Conservation (phyloP, 2,888 invertebrate species). For the Penaeus monodon region DNA sequence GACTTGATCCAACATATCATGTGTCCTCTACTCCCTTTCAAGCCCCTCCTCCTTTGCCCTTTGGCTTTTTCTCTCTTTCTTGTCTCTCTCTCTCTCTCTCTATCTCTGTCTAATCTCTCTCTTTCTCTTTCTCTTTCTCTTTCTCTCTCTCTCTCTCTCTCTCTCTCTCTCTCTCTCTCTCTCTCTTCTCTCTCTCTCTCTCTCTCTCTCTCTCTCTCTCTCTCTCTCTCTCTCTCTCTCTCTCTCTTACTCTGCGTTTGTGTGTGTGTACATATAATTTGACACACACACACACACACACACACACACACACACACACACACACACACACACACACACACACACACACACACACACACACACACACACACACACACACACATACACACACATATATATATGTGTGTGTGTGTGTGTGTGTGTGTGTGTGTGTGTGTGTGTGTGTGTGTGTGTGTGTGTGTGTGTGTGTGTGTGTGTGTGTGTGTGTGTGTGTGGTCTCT, state of each 20-base stretch:
- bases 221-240: slow-evolving; percentile 13
- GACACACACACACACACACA: too few species aligned
- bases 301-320: too few species aligned
- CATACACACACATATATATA: too few species aligned
- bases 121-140: neutral
- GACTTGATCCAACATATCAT: too few species aligned
- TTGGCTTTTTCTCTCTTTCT: too few species aligned
- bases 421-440: neutral
- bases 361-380: too few species aligned
- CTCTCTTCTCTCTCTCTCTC: slow-evolving; percentile 5
- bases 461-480: neutral
- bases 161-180: neutral
- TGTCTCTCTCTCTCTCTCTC: neutral
- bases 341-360: too few species aligned
- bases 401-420: neutral
- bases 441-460: neutral
- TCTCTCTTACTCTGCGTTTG: neutral
- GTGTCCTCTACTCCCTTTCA: too few species aligned
- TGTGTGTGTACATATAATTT: too few species aligned
- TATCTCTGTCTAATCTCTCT: neutral
- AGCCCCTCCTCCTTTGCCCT: too few species aligned
- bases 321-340: too few species aligned
- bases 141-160: neutral
- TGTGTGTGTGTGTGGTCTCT: neutral
- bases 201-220: slow-evolving; percentile 17